phyloP scores from a whole-genome alignment of 2,888 invertebrate species.

The Apotomis turbidana region DNA sequence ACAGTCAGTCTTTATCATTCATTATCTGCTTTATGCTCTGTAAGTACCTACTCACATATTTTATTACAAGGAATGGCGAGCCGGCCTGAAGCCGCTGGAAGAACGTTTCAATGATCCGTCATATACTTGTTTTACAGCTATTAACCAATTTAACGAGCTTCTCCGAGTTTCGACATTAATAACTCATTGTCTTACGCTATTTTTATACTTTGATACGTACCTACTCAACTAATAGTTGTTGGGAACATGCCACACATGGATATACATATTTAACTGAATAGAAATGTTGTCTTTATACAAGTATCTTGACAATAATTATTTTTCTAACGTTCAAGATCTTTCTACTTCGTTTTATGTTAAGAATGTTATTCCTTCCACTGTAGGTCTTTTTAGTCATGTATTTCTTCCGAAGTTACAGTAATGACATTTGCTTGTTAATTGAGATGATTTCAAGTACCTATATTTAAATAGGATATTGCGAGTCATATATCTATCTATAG shows the following conservation, averaged over 20 bases:
- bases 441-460: too few species aligned
- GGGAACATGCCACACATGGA: neutral
- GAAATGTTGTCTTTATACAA: neutral
- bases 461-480: too few species aligned
- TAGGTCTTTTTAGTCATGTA: too few species aligned
- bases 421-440: too few species aligned
- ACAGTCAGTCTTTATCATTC: neutral
- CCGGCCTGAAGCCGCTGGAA: slow-evolving; percentile 24
- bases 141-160: slow-evolving; percentile 30
- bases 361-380: neutral
- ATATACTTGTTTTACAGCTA: slow-evolving; percentile 24
- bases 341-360: too few species aligned
- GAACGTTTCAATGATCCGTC: slow-evolving; percentile 28
- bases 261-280: neutral
- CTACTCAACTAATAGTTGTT: neutral
- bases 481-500: too few species aligned
- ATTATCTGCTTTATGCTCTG: neutral
- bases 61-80: slow-evolving; percentile 2
- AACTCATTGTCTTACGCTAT: slow-evolving; percentile 19
- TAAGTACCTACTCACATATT: slow-evolving; percentile 6
- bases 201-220: slow-evolving; percentile 3
- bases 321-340: too few species aligned
- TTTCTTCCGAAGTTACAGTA: too few species aligned
- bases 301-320: too few species aligned
- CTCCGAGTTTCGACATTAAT: slow-evolving; percentile 22